Base-by-base conservation (phyloP, 2,888 invertebrate genomes). In the Cheilosia pagana region DNA sequence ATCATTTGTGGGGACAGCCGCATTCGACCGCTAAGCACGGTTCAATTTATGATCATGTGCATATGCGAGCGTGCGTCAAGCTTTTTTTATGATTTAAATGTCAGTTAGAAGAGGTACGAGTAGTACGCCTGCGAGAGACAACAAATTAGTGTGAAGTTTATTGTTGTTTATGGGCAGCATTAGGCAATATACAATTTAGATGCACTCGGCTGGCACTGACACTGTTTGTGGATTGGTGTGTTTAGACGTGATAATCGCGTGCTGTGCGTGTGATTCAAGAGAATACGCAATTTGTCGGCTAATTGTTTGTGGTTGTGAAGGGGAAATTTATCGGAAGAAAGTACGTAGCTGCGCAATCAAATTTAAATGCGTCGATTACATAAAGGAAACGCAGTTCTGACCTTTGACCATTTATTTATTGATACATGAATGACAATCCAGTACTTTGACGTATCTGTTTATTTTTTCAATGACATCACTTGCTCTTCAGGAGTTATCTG, bases 181-280 rank as follows among this genome's bases (percentile, higher is more conserved):
- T 59, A 39, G 35, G 50, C 23, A 76, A 71, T 67, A 71, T 67
- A 39, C 35, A 50, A 59, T 77, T 39, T 23, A 52, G 77, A 72
- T 75, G 72, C 78, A 68, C 77, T 82, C 19, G 50, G 14, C 43
- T 78, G 82, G 35, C 82, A 72, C 55, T 82, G 77, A 78, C 77
- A 78, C 55, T 62, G 55, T 72, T 82, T 81, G 39, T 28, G 62
- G 39, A 12, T 3, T 55, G 60, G 23, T 3, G 35, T 10, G 16
- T 62, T 48, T 31, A 48, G 63, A 57, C 31, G 43, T 74, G 65
- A 76, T 63, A 52, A 35, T 7, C 31, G 48, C 53, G 35, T 62
- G 52, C 50, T 25, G 50, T 23, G 50, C 23, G 14, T 62, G 21
- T 63, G 45, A 62, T 62, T 35, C 14, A 45, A 74, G 31, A 45